A percentile compares a stretch with the other conserved stretches of the same genome.
Evolutionary conservation across 2,888 invertebrate species (phyloP).

Genomic region (Enchytraeus crypticus): DNA sequence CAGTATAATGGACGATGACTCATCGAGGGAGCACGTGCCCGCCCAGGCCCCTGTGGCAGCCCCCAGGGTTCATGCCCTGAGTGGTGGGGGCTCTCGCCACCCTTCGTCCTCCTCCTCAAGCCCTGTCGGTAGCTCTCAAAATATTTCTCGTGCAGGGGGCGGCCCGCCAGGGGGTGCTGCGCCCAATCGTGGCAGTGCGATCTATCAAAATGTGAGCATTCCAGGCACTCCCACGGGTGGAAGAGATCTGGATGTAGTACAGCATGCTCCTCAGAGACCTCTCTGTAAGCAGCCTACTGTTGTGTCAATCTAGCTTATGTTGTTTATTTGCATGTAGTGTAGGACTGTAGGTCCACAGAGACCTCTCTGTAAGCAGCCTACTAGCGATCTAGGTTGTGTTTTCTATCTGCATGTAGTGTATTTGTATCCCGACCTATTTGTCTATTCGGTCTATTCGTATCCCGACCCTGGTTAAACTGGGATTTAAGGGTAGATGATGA

Average conservation of each 20-base stretch:
- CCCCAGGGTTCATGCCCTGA: background rate
- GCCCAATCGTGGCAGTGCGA: background rate
- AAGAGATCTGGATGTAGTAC: slow-evolving; percentile 15
- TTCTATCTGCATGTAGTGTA: no score
- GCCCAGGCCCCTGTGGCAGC: slow-evolving; percentile 8
- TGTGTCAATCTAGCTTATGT: background rate
- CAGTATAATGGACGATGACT: slow-evolving; percentile 42
- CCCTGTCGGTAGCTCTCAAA: no score
- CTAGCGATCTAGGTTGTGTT: no score
- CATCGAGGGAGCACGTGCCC: slow-evolving; percentile 28
- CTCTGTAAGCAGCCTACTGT: slow-evolving; percentile 11
- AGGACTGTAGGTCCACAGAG: no score
- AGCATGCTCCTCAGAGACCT: slow-evolving; percentile 3
- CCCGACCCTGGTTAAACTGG: no score
- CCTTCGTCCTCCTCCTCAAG: no score
- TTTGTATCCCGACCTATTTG: no score
- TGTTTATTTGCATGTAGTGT: no score
- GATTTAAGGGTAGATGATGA: no score
- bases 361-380: background rate
- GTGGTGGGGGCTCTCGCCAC: no score
- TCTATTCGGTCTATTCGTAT: no score
- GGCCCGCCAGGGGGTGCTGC: slow-evolving; percentile 1
- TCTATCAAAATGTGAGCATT: slow-evolving; percentile 39
- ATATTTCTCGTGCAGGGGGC: background rate
- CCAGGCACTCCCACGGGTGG: slow-evolving; percentile 11